Evolutionary conservation across 1,140 invertebrate species (phyloP), one percentile per base, ranked within the genome.

Genomic region (Heliothis subflexa): DNA sequence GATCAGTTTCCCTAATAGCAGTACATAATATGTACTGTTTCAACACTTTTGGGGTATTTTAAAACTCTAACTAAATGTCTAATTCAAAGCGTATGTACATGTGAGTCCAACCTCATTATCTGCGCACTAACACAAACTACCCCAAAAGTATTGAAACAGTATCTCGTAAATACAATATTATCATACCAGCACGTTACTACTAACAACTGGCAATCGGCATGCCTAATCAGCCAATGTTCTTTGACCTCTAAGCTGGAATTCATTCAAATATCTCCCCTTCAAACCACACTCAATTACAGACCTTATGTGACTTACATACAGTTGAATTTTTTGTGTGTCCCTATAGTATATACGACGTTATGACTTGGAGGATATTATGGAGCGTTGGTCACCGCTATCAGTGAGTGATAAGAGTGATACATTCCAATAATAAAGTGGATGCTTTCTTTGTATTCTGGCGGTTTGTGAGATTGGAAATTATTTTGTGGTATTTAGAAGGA

Each of bases 191-290:
- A 79, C 49, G 72, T 62, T 75, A 61, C 33, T 78, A 79, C 82
- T 81, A 81, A 83, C 66, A 79, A 81, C 73, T 66, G n/a, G 61
- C 79, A 66, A 80, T 78, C 76, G 54, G 50, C 21, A 78, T 71
- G 50, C 70, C 79, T 83, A 83, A 88, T 91, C 88, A 89, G 85
- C 81, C 83, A 79, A 74, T 92, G 90, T 91, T 89, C 89, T 91
- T 90, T 91, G 89, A 92, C 89, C 89, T 85, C 87, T 84, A 68
- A 54, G 54, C 57, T 79, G 78, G 78, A n/a, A 74, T 59, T 84
- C 80, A 64, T 74, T 76, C 80, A 71, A 68, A 71, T 75, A 85
- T 79, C 40, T 83, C 45, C 45, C 4, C n/a, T 14, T 2, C 78
- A 28, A 14, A 10, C 2, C 11, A 10, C 66, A 84, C 10, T 18